A percentile compares a stretch with the other conserved stretches of the same genome.
Conservation (phyloP, 2,888 invertebrate genomes). For the Diadromus collaris region DNA sequence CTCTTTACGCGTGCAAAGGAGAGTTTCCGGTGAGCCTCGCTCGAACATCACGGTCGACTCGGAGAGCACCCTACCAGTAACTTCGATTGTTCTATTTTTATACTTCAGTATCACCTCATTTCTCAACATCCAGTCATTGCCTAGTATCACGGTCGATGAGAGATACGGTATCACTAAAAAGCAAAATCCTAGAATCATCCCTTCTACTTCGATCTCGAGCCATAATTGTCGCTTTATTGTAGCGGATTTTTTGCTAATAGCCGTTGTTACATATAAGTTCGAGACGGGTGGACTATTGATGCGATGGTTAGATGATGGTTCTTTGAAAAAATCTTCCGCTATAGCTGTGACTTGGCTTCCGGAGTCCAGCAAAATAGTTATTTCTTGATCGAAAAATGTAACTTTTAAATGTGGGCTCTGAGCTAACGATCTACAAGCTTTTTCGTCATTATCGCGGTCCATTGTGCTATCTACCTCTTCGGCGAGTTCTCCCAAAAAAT, state of each 20-base stretch:
- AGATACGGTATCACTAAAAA: constrained; percentile 23
- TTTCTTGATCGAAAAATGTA: not conserved
- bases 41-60: not conserved
- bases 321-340: constrained; percentile 40
- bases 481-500: constrained; percentile 35
- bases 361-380: constrained; percentile 38
- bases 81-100: constrained; percentile 25
- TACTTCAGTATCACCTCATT: constrained; percentile 34
- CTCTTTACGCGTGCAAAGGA: not conserved
- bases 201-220: not conserved
- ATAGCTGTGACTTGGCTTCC: constrained; percentile 50
- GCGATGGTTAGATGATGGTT: constrained; percentile 6
- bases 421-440: not conserved
- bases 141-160: constrained; percentile 7
- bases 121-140: constrained; percentile 33
- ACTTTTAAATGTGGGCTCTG: not conserved
- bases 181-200: not conserved
- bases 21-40: not conserved
- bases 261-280: constrained; percentile 33
- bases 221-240: constrained; percentile 30
- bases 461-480: constrained; percentile 10
- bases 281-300: constrained; percentile 29
- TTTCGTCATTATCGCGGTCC: constrained; percentile 5
- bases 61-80: not conserved
- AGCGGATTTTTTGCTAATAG: constrained; percentile 44